Percentiles rank a stretch among this genome's conserved stretches.
These are phyloP conservation scores for Okamejei kenojei DNA, from an alignment of 2,797 vertebrate species.

Conservation along the genomic window DNA sequence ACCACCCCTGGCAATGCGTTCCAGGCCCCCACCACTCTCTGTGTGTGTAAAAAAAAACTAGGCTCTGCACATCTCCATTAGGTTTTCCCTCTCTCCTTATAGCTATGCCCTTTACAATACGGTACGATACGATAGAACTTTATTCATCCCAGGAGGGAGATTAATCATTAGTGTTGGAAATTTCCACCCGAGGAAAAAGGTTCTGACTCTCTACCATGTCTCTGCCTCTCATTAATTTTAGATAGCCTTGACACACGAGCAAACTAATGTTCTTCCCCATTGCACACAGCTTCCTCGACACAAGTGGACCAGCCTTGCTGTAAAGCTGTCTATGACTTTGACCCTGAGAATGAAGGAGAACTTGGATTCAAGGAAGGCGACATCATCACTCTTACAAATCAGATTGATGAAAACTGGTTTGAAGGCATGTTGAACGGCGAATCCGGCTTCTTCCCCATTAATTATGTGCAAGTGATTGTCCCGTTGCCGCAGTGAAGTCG, in stretches of 20 bases:
- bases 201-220: too few relatives aligned
- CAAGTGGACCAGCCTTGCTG: constrained; percentile 85
- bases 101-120: too few relatives aligned
- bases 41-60: too few relatives aligned
- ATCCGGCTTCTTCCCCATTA: constrained; percentile 93
- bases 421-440: constrained; percentile 83
- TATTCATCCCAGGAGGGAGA: too few relatives aligned
- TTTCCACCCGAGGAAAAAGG: too few relatives aligned
- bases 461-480: constrained; percentile 86
- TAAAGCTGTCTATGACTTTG: constrained; percentile 84
- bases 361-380: constrained; percentile 92
- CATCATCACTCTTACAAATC: constrained; percentile 88
- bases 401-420: constrained; percentile 96
- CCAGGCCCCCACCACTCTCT: too few relatives aligned
- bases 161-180: too few relatives aligned
- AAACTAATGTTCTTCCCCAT: background rate
- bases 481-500: constrained; percentile 72
- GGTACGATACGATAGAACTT: too few relatives aligned
- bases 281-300: constrained; percentile 61
- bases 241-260: background rate
- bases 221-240: too few relatives aligned
- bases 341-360: constrained; percentile 88
- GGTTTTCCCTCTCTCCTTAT: too few relatives aligned
- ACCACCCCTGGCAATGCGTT: too few relatives aligned
- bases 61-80: too few relatives aligned